Evolutionary conservation across 2,113 vertebrate genomes (phyloP).

Genomic region (Tupaia chinensis): DNA sequence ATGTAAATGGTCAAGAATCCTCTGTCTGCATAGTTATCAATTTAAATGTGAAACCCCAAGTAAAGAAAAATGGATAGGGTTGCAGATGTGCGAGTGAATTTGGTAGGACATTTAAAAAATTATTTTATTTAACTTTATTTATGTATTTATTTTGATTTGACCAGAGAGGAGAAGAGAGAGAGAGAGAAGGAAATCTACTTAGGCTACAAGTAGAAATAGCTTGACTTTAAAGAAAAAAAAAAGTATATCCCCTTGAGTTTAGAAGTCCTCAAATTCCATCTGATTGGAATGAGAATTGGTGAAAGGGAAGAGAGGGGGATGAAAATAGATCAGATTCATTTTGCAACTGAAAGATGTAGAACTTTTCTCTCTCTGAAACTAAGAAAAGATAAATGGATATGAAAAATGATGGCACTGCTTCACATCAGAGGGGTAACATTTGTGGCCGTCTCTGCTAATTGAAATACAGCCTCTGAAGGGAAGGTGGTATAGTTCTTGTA

Average conservation of each 20-base stretch:
- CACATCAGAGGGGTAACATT: not conserved
- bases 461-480: not conserved
- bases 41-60: slow-evolving; percentile 49
- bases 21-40: not conserved
- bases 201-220: not conserved
- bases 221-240: not conserved
- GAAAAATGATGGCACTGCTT: not conserved
- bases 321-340: not conserved
- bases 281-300: not conserved
- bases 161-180: too few relatives aligned
- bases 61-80: not conserved
- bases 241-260: not conserved
- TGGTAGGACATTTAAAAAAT: not conserved
- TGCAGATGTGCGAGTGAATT: slow-evolving; percentile 12
- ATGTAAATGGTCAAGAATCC: slow-evolving; percentile 37
- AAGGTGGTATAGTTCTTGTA: not conserved
- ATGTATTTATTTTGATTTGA: too few relatives aligned
- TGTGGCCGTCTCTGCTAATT: not conserved
- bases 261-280: not conserved
- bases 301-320: not conserved
- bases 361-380: not conserved
- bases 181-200: not conserved
- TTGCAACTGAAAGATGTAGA: not conserved
- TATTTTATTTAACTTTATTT: too few relatives aligned
- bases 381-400: not conserved